Conservation (phyloP, 2,888 invertebrate species). For the Cephus rjabovi region DNA sequence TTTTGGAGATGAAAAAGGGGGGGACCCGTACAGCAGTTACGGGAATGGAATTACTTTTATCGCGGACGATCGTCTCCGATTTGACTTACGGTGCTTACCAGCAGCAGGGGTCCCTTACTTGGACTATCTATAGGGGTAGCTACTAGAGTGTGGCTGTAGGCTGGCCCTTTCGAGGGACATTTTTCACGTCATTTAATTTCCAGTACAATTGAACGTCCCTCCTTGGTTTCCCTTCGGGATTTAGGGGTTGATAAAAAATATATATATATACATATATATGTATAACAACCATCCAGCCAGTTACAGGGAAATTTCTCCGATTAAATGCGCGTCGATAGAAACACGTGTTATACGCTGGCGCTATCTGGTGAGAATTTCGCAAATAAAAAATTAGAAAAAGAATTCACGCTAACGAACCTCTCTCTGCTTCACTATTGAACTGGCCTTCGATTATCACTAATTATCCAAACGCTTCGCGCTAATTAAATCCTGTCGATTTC, state of each 20-base stretch:
- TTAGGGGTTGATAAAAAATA: background rate
- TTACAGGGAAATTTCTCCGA: background rate
- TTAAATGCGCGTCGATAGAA: background rate
- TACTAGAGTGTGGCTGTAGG: background rate
- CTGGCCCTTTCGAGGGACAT: background rate
- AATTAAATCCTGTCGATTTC: background rate
- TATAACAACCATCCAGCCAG: background rate
- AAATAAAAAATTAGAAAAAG: background rate
- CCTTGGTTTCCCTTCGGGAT: background rate
- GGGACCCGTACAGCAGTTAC: slow-evolving; percentile 7
- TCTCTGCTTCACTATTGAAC: background rate
- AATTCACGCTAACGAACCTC: background rate
- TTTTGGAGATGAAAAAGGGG: slow-evolving; percentile 8
- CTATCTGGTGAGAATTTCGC: background rate
- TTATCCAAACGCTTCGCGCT: background rate
- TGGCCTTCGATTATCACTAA: background rate
- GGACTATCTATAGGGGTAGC: background rate
- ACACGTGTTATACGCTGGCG: background rate
- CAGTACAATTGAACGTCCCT: background rate
- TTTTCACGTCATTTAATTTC: background rate
- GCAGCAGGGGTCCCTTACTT: background rate
- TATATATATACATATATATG: background rate
- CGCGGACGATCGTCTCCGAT: slow-evolving; percentile 8
- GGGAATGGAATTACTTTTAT: slow-evolving; percentile 24
- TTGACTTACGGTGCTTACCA: background rate